Evolutionary conservation across 2,113 vertebrate species (phyloP).

Genomic region (Aleadryas rufinucha): DNA sequence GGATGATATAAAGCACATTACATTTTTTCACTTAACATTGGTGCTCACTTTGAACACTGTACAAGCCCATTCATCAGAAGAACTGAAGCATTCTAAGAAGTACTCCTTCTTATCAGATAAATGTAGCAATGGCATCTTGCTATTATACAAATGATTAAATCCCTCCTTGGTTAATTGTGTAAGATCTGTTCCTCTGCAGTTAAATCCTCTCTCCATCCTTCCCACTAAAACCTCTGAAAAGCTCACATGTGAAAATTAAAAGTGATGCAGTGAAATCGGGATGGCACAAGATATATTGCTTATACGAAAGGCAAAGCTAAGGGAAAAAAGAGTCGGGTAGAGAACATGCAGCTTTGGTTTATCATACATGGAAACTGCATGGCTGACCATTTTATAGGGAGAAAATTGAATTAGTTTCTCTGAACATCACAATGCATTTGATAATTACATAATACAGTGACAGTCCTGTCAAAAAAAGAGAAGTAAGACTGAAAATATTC

Average conservation of each 20-base stretch:
- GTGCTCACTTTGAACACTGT: constrained; percentile 46
- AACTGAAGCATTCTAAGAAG: constrained; percentile 62
- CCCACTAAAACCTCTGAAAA: constrained; percentile 34
- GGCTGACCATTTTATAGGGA: constrained; percentile 6
- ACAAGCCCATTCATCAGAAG: constrained; percentile 60
- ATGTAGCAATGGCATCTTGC: constrained; percentile 47
- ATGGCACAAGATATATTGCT: not conserved
- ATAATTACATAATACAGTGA: not conserved
- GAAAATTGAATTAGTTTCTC: not conserved
- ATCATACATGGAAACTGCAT: not conserved
- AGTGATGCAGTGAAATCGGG: not conserved
- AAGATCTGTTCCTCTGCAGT: constrained; percentile 42
- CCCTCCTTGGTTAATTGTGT: constrained; percentile 49
- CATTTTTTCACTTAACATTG: constrained; percentile 44
- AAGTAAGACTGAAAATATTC: not conserved
- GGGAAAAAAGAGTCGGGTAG: not conserved
- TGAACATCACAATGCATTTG: not conserved
- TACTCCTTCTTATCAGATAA: constrained; percentile 63
- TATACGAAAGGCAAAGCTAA: constrained; percentile 17
- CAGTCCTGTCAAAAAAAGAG: not conserved
- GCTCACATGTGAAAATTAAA: constrained; percentile 21
- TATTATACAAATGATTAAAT: constrained; percentile 65
- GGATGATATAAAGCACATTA: constrained; percentile 35
- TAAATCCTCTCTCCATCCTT: not conserved
- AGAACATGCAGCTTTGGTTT: not conserved